phyloP scores from a whole-genome alignment of 2,797 vertebrate genomes.

The Botia almorhae region DNA sequence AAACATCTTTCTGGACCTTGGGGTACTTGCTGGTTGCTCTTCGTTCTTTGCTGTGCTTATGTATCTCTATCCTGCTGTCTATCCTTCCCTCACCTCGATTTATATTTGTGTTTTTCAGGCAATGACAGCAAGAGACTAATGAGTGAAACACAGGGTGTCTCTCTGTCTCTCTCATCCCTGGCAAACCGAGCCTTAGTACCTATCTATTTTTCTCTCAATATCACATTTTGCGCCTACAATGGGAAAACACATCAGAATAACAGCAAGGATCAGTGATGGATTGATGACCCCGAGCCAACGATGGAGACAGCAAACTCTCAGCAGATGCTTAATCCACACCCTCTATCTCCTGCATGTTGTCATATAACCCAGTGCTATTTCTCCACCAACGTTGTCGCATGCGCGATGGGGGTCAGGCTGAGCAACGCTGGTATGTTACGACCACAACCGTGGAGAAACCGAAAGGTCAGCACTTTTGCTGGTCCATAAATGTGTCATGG shows the following conservation, averaged over 20 bases:
- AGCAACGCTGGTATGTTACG: background rate
- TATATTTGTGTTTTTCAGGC: slow-evolving; percentile 48
- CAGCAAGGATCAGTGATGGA: slow-evolving; percentile 37
- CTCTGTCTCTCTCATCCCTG: slow-evolving; percentile 7
- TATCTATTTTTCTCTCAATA: slow-evolving; percentile 10
- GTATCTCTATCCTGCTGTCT: slow-evolving; percentile 38
- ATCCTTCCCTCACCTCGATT: slow-evolving; percentile 34
- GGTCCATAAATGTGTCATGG: slow-evolving; percentile 50
- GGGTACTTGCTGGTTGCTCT: slow-evolving; percentile 12
- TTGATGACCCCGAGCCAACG: slow-evolving; percentile 14
- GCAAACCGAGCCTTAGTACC: background rate
- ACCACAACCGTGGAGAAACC: background rate
- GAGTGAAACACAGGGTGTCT: slow-evolving; percentile 2
- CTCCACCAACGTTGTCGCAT: background rate
- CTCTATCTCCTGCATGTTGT: background rate
- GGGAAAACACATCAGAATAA: slow-evolving; percentile 26
- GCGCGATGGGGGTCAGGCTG: background rate
- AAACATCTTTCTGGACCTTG: slow-evolving; percentile 47
- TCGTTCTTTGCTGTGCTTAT: slow-evolving; percentile 7
- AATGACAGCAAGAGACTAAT: slow-evolving; percentile 34
- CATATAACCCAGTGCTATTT: background rate
- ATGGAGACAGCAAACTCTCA: slow-evolving; percentile 28
- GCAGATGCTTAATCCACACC: slow-evolving; percentile 25
- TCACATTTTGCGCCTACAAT: slow-evolving; percentile 33
- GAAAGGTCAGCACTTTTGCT: slow-evolving; percentile 58